phyloP scores from a whole-genome alignment of 2,888 invertebrate species.

The Lepidocyrtinus sp. region DNA sequence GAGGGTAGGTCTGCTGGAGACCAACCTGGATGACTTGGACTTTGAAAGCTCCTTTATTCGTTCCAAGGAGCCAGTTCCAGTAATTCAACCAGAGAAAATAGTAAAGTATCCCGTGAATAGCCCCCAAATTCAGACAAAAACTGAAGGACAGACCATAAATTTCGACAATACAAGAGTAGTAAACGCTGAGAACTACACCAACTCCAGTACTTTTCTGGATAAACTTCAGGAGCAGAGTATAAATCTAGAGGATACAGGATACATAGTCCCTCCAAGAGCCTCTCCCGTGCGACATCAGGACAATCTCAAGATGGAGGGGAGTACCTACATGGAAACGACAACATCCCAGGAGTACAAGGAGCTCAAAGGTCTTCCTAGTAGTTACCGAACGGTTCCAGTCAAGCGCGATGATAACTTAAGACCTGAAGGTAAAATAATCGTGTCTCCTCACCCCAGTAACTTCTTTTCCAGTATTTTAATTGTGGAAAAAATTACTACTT shows the following conservation, averaged over 20 bases:
- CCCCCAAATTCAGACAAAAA: constrained; percentile 10
- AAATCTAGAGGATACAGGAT: constrained; percentile 48
- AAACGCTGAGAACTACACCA: constrained; percentile 65
- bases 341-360: constrained; percentile 54
- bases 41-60: too few species aligned
- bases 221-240: not conserved
- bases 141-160: too few species aligned
- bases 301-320: constrained; percentile 76
- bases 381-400: constrained; percentile 72
- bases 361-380: constrained; percentile 49
- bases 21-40: too few species aligned
- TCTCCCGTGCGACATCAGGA: constrained; percentile 74
- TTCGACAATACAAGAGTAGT: too few species aligned
- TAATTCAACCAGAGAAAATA: too few species aligned
- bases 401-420: constrained; percentile 74
- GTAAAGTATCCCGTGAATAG: too few species aligned
- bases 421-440: constrained; percentile 78
- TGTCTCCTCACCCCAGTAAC: too few species aligned
- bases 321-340: constrained; percentile 54
- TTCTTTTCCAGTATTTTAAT: too few species aligned
- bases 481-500: too few species aligned
- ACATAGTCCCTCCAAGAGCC: constrained; percentile 59
- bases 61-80: too few species aligned
- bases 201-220: constrained; percentile 66
- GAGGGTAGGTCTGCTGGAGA: not conserved